Evolutionary conservation across 2,113 vertebrate genomes (phyloP).

Genomic region (Percopsis transmontana): DNA sequence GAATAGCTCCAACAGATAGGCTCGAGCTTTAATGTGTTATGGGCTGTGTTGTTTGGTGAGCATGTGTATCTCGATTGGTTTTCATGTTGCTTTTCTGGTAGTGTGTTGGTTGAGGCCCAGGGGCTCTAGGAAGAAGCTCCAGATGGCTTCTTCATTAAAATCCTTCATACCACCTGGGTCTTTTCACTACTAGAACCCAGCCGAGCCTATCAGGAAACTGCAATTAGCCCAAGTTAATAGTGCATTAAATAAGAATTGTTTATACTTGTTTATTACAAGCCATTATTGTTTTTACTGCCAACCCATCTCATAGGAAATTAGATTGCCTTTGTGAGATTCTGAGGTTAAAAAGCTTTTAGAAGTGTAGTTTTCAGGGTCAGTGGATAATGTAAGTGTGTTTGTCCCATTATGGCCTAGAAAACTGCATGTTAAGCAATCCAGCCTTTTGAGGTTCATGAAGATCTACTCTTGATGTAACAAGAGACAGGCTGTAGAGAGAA

Average conservation of each 20-base stretch:
- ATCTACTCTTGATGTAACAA: too few relatives aligned
- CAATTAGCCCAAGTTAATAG: slow-evolving; percentile 75
- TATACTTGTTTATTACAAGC: slow-evolving; percentile 76
- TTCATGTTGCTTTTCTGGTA: slow-evolving; percentile 24
- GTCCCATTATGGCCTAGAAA: too few relatives aligned
- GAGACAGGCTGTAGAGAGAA: too few relatives aligned
- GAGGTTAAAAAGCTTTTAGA: slow-evolving; percentile 63
- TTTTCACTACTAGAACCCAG: slow-evolving; percentile 55
- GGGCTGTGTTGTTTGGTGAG: too few relatives aligned
- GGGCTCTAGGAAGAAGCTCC: slow-evolving; percentile 45
- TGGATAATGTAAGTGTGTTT: too few relatives aligned
- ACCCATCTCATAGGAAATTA: slow-evolving; percentile 67
- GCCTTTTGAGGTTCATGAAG: too few relatives aligned
- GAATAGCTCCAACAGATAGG: too few relatives aligned
- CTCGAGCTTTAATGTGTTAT: too few relatives aligned
- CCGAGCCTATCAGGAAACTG: slow-evolving; percentile 61
- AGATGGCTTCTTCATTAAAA: slow-evolving; percentile 77
- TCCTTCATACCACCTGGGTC: slow-evolving; percentile 55
- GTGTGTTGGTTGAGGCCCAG: slow-evolving; percentile 48
- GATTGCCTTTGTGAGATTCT: slow-evolving; percentile 71
- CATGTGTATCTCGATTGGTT: too few relatives aligned
- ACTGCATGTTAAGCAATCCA: too few relatives aligned
- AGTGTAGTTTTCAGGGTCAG: slow-evolving; percentile 57
- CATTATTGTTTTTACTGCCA: slow-evolving; percentile 74
- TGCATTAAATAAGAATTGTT: slow-evolving; percentile 75